Conservation (phyloP, 2,888 invertebrate species). For the Metallyticus violacea region DNA sequence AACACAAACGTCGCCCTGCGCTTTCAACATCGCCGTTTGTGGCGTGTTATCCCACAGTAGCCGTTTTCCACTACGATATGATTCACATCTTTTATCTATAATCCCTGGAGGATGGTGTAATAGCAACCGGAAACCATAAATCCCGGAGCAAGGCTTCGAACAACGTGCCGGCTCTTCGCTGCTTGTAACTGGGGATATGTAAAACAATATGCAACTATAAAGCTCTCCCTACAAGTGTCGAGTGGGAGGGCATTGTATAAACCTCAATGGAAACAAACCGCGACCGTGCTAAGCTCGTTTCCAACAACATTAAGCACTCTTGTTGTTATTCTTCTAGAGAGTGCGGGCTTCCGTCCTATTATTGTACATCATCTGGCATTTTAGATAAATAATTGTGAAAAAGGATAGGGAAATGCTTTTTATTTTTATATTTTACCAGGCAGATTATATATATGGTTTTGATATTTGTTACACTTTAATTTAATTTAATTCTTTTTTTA, state of each 20-base stretch:
- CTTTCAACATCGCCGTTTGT: background rate
- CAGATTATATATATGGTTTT: too few relatives aligned
- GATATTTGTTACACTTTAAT: too few relatives aligned
- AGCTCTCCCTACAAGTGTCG: background rate
- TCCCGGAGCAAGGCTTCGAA: background rate
- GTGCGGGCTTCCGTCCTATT: too few relatives aligned
- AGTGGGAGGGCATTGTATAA: background rate
- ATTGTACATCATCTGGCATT: too few relatives aligned
- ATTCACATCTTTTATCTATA: background rate
- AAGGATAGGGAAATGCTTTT: too few relatives aligned
- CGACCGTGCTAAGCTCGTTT: background rate
- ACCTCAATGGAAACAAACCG: background rate
- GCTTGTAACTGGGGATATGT: background rate
- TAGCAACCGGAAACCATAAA: background rate
- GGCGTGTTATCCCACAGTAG: background rate
- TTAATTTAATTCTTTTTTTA: too few relatives aligned
- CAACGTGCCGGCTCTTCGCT: background rate
- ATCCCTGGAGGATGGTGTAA: background rate
- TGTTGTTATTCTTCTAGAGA: too few relatives aligned
- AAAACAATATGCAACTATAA: background rate
- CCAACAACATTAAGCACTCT: background rate
- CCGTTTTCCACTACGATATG: background rate
- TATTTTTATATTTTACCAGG: too few relatives aligned
- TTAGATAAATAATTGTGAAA: too few relatives aligned
- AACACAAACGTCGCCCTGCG: background rate